A percentile compares a stretch with the other conserved stretches of the same genome.
Conservation (phyloP, 2,113 vertebrate species). For the Ictidomys tridecemlineatus region DNA sequence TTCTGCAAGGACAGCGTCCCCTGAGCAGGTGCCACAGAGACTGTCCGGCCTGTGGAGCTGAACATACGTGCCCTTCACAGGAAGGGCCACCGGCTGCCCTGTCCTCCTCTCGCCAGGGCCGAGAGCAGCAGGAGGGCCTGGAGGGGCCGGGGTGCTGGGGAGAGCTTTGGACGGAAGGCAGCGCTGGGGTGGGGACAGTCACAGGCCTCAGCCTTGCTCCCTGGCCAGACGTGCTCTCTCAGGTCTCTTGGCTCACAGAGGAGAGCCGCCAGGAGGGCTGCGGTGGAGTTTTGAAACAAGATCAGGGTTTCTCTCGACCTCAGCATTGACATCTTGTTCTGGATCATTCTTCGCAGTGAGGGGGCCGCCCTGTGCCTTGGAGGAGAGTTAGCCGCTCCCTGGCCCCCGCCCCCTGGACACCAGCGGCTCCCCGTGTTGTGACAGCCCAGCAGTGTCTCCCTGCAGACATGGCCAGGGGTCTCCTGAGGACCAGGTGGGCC, state of each 20-base stretch:
- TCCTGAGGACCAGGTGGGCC: not conserved
- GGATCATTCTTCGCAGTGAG: not conserved
- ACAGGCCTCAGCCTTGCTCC: too few species aligned
- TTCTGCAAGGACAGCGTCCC: not conserved
- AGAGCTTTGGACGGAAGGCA: too few species aligned
- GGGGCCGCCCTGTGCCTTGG: accelerated
- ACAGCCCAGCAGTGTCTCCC: not conserved
- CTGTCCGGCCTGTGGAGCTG: not conserved
- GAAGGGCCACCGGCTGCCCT: not conserved
- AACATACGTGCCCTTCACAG: not conserved
- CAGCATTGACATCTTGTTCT: not conserved
- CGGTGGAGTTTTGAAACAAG: not conserved
- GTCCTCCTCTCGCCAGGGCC: not conserved
- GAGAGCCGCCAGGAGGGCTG: not conserved
- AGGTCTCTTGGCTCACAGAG: not conserved
- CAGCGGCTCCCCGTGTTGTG: not conserved
- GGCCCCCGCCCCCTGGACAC: too few species aligned
- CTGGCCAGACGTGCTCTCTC: too few species aligned
- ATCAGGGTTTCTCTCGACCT: not conserved
- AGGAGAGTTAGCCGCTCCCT: not conserved
- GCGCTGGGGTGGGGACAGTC: too few species aligned
- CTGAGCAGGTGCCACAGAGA: not conserved
- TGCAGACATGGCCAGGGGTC: not conserved
- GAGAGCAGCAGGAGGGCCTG: too few species aligned
- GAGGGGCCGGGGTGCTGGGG: too few species aligned